Conservation (phyloP, 2,113 vertebrate species). For the Nothobranchius kuhntae region DNA sequence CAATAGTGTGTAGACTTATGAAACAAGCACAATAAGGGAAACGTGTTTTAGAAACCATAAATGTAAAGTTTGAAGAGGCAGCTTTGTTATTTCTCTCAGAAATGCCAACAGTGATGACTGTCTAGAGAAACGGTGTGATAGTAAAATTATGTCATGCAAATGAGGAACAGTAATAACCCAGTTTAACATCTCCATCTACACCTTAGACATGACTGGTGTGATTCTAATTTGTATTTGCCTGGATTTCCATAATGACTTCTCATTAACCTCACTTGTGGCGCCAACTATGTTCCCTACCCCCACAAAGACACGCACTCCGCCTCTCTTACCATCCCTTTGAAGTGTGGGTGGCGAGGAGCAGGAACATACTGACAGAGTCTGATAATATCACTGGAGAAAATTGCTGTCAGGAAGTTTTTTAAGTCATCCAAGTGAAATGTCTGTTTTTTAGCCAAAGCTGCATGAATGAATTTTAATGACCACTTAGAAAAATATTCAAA, state of each 20-base stretch:
- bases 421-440: conserved; percentile 11
- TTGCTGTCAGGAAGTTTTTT: conserved; percentile 17
- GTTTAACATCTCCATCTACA: conserved; percentile 60
- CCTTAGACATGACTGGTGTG: conserved; percentile 50
- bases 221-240: conserved; percentile 74
- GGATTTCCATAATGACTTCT: conserved; percentile 75
- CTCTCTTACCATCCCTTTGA: conserved; percentile 31
- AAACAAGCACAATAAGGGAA: no score
- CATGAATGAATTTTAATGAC: no score
- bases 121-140: conserved; percentile 23
- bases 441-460: no score
- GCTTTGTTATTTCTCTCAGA: conserved; percentile 28
- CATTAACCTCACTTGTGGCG: conserved; percentile 61
- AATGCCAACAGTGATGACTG: conserved; percentile 30
- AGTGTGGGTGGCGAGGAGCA: conserved; percentile 38
- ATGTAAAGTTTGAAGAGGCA: not conserved
- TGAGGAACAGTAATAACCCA: conserved; percentile 65
- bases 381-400: conserved; percentile 31
- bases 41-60: conserved; percentile 5
- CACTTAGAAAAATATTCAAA: no score
- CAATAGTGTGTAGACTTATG: not conserved
- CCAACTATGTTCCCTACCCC: conserved; percentile 53
- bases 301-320: not conserved
- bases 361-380: conserved; percentile 25
- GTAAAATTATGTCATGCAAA: conserved; percentile 64